Evolutionary conservation across 2,797 vertebrate genomes (phyloP).

Genomic region (Clarias laeviceps): DNA sequence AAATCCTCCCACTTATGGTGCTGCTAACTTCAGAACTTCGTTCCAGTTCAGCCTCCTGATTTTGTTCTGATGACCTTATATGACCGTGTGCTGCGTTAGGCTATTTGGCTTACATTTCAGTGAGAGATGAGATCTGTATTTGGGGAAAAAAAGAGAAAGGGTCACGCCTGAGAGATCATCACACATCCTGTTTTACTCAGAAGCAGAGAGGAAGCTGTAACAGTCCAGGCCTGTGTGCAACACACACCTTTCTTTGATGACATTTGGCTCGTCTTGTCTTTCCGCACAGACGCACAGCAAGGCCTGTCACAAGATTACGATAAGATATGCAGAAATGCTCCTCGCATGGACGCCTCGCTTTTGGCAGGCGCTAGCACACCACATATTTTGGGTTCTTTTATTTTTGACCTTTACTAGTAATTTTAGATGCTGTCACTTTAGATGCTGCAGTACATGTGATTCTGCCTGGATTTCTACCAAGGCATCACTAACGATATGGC

Average conservation of each 20-base stretch:
- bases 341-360: background rate
- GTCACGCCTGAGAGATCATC: slow-evolving; percentile 7
- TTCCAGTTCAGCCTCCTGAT: background rate
- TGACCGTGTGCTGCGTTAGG: too few species aligned
- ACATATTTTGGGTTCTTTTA: background rate
- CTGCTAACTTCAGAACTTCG: slow-evolving; percentile 22
- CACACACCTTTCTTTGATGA: background rate
- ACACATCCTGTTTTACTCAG: background rate
- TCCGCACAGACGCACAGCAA: background rate
- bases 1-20: background rate
- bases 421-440: slow-evolving; percentile 10
- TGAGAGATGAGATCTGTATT: background rate
- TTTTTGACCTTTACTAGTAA: slow-evolving; percentile 15
- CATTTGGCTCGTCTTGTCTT: slow-evolving; percentile 12
- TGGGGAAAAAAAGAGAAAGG: background rate
- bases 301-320: slow-evolving; percentile 6
- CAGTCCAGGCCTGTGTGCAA: background rate
- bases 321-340: slow-evolving; percentile 21
- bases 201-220: background rate
- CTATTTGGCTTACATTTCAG: slow-evolving; percentile 20
- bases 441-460: background rate
- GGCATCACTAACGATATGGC: background rate
- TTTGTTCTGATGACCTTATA: background rate
- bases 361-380: background rate
- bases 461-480: background rate